A percentile compares a stretch with the other conserved stretches of the same genome.
These are phyloP conservation scores for Helleia helle DNA, from an alignment of 2,888 invertebrate species.

Conservation along the genomic window DNA sequence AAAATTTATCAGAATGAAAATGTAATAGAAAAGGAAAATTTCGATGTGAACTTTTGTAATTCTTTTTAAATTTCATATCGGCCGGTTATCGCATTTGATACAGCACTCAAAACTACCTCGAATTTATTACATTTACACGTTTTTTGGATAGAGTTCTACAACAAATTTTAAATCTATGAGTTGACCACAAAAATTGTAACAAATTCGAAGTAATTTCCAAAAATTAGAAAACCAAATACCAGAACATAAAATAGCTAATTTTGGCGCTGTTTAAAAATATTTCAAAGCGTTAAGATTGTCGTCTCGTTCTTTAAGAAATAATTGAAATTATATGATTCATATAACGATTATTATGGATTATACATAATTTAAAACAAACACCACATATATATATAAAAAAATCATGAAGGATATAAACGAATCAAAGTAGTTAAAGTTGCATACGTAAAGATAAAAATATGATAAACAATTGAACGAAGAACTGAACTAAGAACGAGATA, in stretches of 20 bases:
- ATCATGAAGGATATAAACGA: constrained; percentile 19
- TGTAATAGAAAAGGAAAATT: not conserved
- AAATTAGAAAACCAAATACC: constrained; percentile 21
- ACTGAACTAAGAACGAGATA: constrained; percentile 32
- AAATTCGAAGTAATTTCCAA: constrained; percentile 1
- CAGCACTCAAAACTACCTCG: not conserved
- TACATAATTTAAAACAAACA: constrained; percentile 13
- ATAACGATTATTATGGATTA: constrained; percentile 8
- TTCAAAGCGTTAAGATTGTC: constrained; percentile 29
- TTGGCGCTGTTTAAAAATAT: constrained; percentile 22
- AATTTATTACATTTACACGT: not conserved
- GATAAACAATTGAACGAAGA: constrained; percentile 7
- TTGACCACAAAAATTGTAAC: too few relatives aligned
- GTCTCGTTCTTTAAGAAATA: constrained; percentile 30
- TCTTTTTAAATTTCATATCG: not conserved
- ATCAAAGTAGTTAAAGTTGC: constrained; percentile 9
- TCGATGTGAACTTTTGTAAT: too few relatives aligned
- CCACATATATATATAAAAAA: constrained; percentile 17
- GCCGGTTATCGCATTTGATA: not conserved
- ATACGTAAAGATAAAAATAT: constrained; percentile 15
- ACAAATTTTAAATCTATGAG: too few relatives aligned
- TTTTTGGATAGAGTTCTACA: too few relatives aligned
- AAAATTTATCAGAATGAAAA: not conserved
- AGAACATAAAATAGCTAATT: constrained; percentile 25
- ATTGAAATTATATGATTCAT: constrained; percentile 11